phyloP scores from a whole-genome alignment of 2,797 vertebrate genomes.

The Lithobates sylvaticus region DNA sequence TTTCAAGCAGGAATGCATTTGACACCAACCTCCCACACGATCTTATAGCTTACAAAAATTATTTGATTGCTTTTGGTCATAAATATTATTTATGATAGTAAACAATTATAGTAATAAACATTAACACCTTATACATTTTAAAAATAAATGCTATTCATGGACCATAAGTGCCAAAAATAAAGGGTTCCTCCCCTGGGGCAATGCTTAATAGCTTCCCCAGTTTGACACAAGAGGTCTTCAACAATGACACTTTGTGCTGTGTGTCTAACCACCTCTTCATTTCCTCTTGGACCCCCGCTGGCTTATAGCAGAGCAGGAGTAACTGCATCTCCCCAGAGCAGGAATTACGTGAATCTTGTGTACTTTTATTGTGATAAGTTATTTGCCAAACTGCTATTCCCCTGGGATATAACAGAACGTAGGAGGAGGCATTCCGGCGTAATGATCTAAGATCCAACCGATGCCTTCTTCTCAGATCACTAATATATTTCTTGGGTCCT shows the following conservation, averaged over 20 bases:
- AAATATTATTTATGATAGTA: not conserved
- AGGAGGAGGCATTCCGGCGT: conserved; percentile 15
- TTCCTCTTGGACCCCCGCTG: conserved; percentile 52
- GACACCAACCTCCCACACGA: not conserved
- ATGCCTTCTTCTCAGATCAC: not conserved
- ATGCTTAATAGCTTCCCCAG: conserved; percentile 56
- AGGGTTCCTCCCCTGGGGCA: conserved; percentile 15
- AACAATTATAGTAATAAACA: not conserved
- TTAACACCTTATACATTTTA: conserved; percentile 14
- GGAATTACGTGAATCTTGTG: not conserved
- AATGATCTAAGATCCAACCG: conserved; percentile 7
- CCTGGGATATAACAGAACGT: not conserved
- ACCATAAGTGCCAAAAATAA: conserved; percentile 17
- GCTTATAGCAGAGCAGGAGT: conserved; percentile 21
- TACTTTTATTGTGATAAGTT: conserved; percentile 39
- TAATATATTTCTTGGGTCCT: conserved; percentile 17
- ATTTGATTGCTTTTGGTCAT: not conserved
- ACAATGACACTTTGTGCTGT: conserved; percentile 52
- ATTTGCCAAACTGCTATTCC: conserved; percentile 33
- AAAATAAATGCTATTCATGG: not conserved
- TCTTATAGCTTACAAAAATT: not conserved
- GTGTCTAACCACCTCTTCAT: conserved; percentile 46
- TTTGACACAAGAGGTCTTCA: conserved; percentile 34
- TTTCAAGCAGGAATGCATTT: not conserved
- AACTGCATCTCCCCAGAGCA: conserved; percentile 22